phyloP scores from a whole-genome alignment of 1,140 invertebrate genomes.

The Pogonognathellus flavescens region DNA sequence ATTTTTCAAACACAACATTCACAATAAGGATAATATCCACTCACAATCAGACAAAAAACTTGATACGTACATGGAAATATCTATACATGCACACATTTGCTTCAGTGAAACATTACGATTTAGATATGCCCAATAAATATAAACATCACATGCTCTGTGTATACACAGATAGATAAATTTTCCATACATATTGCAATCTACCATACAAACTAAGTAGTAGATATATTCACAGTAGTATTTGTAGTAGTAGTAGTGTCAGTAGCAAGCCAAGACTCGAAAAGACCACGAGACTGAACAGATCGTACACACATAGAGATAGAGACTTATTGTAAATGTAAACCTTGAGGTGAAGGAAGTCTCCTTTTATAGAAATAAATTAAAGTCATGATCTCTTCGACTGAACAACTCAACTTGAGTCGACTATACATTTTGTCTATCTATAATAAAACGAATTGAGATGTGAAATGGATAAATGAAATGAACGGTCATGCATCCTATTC shows the following conservation, averaged over 20 bases:
- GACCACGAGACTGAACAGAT: conserved; percentile 4
- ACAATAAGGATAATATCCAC: too few species aligned
- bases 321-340: conserved; percentile 49
- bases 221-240: too few species aligned
- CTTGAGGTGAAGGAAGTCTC: conserved; percentile 55
- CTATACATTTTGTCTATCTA: conserved; percentile 24
- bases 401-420: conserved; percentile 37
- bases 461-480: conserved; percentile 50
- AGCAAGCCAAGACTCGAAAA: background rate
- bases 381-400: conserved; percentile 59
- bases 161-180: too few species aligned
- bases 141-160: too few species aligned
- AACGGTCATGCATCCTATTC: conserved; percentile 54
- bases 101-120: too few species aligned
- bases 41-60: too few species aligned
- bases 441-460: conserved; percentile 38
- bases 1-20: too few species aligned
- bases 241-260: background rate
- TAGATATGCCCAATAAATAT: too few species aligned
- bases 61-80: too few species aligned
- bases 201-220: too few species aligned
- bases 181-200: too few species aligned
- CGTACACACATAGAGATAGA: conserved; percentile 6
- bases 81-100: too few species aligned
- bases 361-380: conserved; percentile 64